Base-by-base conservation (phyloP, 1,140 invertebrate species). In the Lutraria rhynchaena region DNA sequence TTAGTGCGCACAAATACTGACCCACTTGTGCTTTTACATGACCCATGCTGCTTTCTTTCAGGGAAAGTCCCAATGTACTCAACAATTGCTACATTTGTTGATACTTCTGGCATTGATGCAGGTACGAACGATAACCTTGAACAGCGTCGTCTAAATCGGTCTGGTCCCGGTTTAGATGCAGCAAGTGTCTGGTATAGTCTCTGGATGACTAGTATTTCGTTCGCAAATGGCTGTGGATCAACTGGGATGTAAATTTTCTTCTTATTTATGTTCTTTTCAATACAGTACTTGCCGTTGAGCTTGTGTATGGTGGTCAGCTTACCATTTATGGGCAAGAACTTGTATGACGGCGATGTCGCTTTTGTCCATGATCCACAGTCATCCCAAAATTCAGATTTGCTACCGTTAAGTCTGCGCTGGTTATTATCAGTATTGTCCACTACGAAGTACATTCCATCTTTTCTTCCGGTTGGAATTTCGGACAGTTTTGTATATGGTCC, bases 381-480 rank as follows among this genome's bases (percentile, higher is more conserved):
- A 49, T 61, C 57, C 73, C 73, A 76, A 31, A 76, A 76, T 49
- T 76, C 55, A 17, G 73, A 76, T 29, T n/a, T 37, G 22, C 58
- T 57, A 17, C 55, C 53, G n/a, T 24, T 41, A 4, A 7, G 13
- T 58, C 29, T 55, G 22, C 55, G 44, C 13, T 57, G 29, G 15
- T 29, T 37, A 53, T 74, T 57, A 4, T 15, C 19, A 17, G 15
- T 74, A 19, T 74, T 74, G 33, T 57, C 22, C 15, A 74, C 5
- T n/a, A 74, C 27, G 24, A 27, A 74, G 41, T 57, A 74, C 11
- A 5, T 57, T 11, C 55, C 51, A 44, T 74, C 70, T 58, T 74
- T 74, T 24, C 70, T 0, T 41, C 55, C 51, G 7, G 51, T 11
- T 35, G 51, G 53, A 22, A 74, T 58, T 57, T 74, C 33, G 3